phyloP scores from a whole-genome alignment of 2,888 invertebrate genomes.

The Chrysina gloriosa region DNA sequence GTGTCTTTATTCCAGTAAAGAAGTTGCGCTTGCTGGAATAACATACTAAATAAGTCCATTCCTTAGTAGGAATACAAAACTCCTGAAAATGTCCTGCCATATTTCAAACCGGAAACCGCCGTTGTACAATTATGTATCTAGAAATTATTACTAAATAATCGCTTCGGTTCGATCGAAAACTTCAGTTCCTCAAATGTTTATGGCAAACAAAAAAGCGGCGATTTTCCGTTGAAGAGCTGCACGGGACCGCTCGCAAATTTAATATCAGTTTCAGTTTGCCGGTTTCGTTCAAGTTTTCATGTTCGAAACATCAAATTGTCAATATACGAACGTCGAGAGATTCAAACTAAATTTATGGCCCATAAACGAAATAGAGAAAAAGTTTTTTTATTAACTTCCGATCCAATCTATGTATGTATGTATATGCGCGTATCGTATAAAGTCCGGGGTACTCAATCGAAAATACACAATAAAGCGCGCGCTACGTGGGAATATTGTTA shows the following conservation, averaged over 20 bases:
- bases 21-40: no score
- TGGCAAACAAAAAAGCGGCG: neutral
- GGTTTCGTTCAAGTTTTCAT: slow-evolving; percentile 16
- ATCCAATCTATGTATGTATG: neutral
- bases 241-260: neutral
- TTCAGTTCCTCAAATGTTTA: no score
- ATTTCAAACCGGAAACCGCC: no score
- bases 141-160: no score
- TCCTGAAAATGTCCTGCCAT: no score
- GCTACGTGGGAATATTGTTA: no score
- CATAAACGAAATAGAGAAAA: slow-evolving; percentile 14
- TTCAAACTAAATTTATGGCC: slow-evolving; percentile 31
- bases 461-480: no score
- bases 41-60: no score
- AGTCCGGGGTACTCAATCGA: neutral
- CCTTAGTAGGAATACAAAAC: no score
- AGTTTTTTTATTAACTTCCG: slow-evolving; percentile 17
- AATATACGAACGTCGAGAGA: slow-evolving; percentile 29
- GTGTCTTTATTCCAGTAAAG: no score
- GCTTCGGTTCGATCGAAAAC: no score
- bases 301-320: slow-evolving; percentile 8
- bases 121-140: no score
- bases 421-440: neutral
- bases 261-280: slow-evolving; percentile 7
- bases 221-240: neutral